Base-by-base conservation (phyloP, 2,113 vertebrate genomes). In the Gasterosteus nipponicus region DNA sequence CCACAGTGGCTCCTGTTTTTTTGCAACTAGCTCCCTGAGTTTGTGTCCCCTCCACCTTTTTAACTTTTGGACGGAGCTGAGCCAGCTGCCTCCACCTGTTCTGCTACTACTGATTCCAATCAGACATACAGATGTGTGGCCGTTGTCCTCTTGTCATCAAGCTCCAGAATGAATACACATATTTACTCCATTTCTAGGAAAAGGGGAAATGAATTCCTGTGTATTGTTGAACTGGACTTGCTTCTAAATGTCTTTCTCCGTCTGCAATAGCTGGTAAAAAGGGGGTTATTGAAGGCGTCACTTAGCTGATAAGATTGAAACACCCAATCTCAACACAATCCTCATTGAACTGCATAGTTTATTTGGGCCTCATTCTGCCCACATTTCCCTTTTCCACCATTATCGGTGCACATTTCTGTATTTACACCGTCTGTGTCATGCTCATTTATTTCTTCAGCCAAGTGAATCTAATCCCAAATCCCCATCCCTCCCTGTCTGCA, bases 371-470 rank as follows among this genome's bases (percentile, higher is more conserved):
- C 7, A 31, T 38, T 3, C 56, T 69, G 31, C 53, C 26, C 65
- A 57, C 72, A 39, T 49, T 19, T 69, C 10, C 4, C 56, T 67
- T 10, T 46, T 57, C 49, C 66, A 35, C 75, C 67, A 38, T 63
- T 67, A 74, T 74, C 75, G 65, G 18, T 18, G 46, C 58, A 57
- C 10, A 75, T 74, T 67, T 42, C 53, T 47, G 41, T 44, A 77
- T 81, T 61, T 44, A 57, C 46, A 77, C 44, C 64, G 56, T 57
- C 41, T 60, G 16, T 78, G 78, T 68, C 59, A 58, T 63, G 62
- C 62, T 84, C 73, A 68, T 73, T 83, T 70, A 77, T 71, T 71
- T 85, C 69, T 73, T 10, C 56, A 60, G 38, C n/a, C 19, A 73
- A 63, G 70, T 66, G 65, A 75, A 66, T 70, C 64, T 63, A 63